A percentile compares a stretch with the other conserved stretches of the same genome.
Conservation (phyloP, 92 coral and sea anemone species). For the Epizoanthus stellaris region DNA sequence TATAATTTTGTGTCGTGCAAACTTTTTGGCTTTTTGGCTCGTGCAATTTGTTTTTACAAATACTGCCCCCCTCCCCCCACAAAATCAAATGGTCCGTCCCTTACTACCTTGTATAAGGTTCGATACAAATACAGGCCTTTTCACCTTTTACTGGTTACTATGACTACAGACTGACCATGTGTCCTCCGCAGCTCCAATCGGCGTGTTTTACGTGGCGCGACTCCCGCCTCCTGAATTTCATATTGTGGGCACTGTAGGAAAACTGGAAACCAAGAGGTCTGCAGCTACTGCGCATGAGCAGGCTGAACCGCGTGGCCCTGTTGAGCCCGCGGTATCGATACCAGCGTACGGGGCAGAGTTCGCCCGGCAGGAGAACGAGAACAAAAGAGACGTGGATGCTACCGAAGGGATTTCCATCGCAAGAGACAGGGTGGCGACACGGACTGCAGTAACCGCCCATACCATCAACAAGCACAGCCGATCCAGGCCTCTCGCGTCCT, state of each 20-base stretch:
- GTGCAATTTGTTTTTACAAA: too few relatives aligned
- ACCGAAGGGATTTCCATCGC: conserved; percentile 13
- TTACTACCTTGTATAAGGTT: too few relatives aligned
- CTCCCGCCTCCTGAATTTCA: conserved; percentile 27
- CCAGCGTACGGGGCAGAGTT: neutral
- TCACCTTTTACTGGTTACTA: too few relatives aligned
- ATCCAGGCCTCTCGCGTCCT: neutral
- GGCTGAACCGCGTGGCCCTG: too few relatives aligned
- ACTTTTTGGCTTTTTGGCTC: too few relatives aligned
- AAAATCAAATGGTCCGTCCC: too few relatives aligned
- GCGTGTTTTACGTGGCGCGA: conserved; percentile 24
- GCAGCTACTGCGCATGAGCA: neutral
- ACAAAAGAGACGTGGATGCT: conserved; percentile 31
- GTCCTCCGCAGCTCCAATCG: conserved; percentile 14
- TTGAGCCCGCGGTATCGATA: conserved; percentile 9
- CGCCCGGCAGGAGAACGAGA: conserved; percentile 15
- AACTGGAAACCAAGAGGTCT: conserved; percentile 31
- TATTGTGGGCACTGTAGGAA: conserved; percentile 30
- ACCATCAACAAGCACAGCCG: conserved; percentile 31
- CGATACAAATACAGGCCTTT: too few relatives aligned
- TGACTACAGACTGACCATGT: neutral
- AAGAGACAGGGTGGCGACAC: neutral
- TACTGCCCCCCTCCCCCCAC: too few relatives aligned
- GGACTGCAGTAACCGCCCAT: too few relatives aligned
- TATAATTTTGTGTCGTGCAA: too few relatives aligned